Evolutionary conservation across 1,140 invertebrate species (phyloP).

Genomic region (Cotesia glomerata): DNA sequence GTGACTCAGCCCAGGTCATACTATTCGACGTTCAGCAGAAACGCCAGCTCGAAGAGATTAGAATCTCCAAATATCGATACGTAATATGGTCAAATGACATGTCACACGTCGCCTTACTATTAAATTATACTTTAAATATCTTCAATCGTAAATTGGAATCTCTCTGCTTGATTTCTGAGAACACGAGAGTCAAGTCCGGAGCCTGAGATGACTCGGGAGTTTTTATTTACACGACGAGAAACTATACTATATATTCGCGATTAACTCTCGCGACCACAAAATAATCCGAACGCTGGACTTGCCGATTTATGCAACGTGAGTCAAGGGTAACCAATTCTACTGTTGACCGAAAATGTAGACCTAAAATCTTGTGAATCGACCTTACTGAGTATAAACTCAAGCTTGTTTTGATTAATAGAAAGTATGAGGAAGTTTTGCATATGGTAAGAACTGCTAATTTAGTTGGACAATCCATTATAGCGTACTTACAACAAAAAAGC

Average conservation of each 20-base stretch:
- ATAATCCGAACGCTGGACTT: slow-evolving; percentile 97
- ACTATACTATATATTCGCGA: slow-evolving; percentile 98
- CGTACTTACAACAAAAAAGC: slow-evolving; percentile 98
- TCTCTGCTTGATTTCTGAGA: slow-evolving; percentile 93
- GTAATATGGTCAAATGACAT: slow-evolving; percentile 97
- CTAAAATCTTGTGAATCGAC: slow-evolving; percentile 92
- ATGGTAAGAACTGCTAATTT: slow-evolving; percentile 98
- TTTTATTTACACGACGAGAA: slow-evolving; percentile 98
- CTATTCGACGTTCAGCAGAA: slow-evolving; percentile 98
- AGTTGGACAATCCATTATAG: slow-evolving; percentile 98
- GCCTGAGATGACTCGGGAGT: slow-evolving; percentile 98
- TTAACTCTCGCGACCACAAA: slow-evolving; percentile 95
- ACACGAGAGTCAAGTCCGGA: slow-evolving; percentile 94
- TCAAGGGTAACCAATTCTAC: slow-evolving; percentile 92
- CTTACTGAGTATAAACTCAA: slow-evolving; percentile 99
- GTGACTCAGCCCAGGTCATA: slow-evolving; percentile 88
- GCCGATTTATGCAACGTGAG: slow-evolving; percentile 94
- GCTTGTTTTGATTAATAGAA: slow-evolving; percentile 92
- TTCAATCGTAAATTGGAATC: slow-evolving; percentile 91
- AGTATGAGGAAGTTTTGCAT: slow-evolving; percentile 97
- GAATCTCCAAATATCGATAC: slow-evolving; percentile 92
- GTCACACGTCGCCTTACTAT: slow-evolving; percentile 90
- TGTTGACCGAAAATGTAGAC: slow-evolving; percentile 92
- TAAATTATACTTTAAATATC: slow-evolving; percentile 91
- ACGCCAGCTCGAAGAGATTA: slow-evolving; percentile 76